Evolutionary conservation across 2,888 invertebrate genomes (phyloP), one percentile per base, ranked within the genome.

Genomic region (Ferdinandea cuprea): DNA sequence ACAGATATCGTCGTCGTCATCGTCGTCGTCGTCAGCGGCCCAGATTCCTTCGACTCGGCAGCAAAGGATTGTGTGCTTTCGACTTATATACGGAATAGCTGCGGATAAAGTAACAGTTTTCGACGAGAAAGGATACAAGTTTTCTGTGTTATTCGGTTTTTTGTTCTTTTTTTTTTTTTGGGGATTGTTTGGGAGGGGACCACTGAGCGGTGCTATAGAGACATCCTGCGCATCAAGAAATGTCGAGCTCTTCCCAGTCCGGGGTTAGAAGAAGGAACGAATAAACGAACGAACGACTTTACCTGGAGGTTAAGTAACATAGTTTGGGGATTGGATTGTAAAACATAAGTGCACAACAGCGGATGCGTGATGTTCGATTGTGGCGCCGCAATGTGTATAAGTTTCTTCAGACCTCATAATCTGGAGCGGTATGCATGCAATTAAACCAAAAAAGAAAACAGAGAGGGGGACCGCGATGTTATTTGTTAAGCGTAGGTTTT

Each of bases 291-390:
- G n/a, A 40, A 46, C 48, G 37, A n/a, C 61, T 61, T 59, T 15
- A 11, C 32, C 35, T 48, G 61, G 19, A 63, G 73, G 83, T 73
- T 72, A 58, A 83, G 68, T 68, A 63, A 78, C 72, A 78, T 83
- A 78, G 78, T 78, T 83, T 72, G 61, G 72, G 83, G 59, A 83
- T 83, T 78, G 78, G 56, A 73, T 83, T 83, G 83, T 73, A 78
- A 78, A 83, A 72, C 83, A 83, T 72, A 83, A 83, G 83, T 78
- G 78, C 83, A 83, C 83, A 73, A 73, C 61, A 83, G 54, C 83
- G 78, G 78, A 78, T 83, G 72, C 73, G 56, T 42, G 72, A 78
- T 73, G 61, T 73, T 83, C 83, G 78, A 83, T 78, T 83, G 78
- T 48, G 52, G 56, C 61, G 19, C 19, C 17, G 2, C 8, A 25